Evolutionary conservation across 2,888 invertebrate genomes (phyloP).

Genomic region (Parapristionchus giblindavisi): DNA sequence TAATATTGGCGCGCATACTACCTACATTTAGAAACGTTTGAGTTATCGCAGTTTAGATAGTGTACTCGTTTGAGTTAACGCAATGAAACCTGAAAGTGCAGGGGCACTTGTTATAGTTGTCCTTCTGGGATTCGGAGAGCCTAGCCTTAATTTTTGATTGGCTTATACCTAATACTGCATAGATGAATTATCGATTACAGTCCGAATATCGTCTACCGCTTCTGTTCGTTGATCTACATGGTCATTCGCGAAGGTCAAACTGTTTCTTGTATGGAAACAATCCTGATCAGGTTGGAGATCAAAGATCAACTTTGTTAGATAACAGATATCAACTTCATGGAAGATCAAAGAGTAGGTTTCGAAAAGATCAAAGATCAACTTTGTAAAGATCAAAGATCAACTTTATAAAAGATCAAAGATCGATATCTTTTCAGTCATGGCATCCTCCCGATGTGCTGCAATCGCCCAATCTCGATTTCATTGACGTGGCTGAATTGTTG

Average conservation of each 20-base stretch:
- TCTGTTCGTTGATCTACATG: slow-evolving; percentile 91
- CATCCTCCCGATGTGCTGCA: slow-evolving; percentile 17
- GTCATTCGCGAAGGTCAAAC: slow-evolving; percentile 90
- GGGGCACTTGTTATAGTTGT: no score
- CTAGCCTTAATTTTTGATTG: no score
- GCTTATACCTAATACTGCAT: no score
- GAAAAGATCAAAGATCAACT: no score
- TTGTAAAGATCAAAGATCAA: no score
- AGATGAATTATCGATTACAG: slow-evolving; percentile 12
- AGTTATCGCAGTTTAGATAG: no score
- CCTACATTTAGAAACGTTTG: no score
- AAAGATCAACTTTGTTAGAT: neutral
- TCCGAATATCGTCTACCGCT: slow-evolving; percentile 45
- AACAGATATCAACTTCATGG: neutral
- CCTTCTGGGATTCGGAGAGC: no score
- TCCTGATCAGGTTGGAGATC: slow-evolving; percentile 62
- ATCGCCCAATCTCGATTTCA: slow-evolving; percentile 39
- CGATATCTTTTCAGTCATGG: slow-evolving; percentile 26
- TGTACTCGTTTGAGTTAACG: no score
- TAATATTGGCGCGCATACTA: no score
- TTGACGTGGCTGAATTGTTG: slow-evolving; percentile 44
- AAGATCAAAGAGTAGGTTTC: no score
- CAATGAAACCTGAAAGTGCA: no score
- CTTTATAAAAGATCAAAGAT: neutral
- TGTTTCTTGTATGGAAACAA: slow-evolving; percentile 94